phyloP scores from a whole-genome alignment of 1,140 invertebrate species.

The Drosophila albomicans region DNA sequence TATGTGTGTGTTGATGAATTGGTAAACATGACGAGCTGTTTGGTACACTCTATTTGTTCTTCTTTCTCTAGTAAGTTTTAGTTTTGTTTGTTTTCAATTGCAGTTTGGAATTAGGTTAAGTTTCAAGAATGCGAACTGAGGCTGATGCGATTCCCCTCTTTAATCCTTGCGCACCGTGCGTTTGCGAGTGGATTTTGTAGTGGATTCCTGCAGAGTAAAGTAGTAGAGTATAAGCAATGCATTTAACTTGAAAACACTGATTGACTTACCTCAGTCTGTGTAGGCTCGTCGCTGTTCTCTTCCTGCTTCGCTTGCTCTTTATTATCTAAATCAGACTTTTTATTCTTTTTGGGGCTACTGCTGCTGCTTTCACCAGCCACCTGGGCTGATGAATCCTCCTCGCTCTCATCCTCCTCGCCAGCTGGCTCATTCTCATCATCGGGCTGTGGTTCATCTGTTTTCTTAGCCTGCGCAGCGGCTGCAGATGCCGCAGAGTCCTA shows the following conservation, averaged over 20 bases:
- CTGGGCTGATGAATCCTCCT: constrained; percentile 46
- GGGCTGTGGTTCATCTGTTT: constrained; percentile 66
- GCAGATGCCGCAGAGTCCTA: constrained; percentile 51
- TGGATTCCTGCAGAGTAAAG: constrained; percentile 56
- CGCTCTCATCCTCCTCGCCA: constrained; percentile 47
- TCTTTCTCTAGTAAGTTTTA: constrained; percentile 15
- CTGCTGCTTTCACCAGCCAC: constrained; percentile 58
- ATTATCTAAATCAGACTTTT: constrained; percentile 81
- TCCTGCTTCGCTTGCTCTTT: constrained; percentile 55
- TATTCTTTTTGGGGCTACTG: constrained; percentile 74
- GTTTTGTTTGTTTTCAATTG: constrained; percentile 11
- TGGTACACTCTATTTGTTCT: constrained; percentile 17
- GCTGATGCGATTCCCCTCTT: constrained; percentile 11
- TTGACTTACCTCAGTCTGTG: constrained; percentile 68
- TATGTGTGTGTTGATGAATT: constrained; percentile 11
- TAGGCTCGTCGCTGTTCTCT: constrained; percentile 47
- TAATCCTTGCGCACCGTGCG: constrained; percentile 78
- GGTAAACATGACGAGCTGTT: constrained; percentile 21
- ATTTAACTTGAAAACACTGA: too few relatives aligned
- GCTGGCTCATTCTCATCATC: constrained; percentile 60
- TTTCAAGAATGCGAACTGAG: constrained; percentile 45
- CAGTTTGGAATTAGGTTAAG: constrained; percentile 71
- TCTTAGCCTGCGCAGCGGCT: constrained; percentile 60
- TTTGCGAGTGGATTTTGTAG: constrained; percentile 70
- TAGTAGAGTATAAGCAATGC: not conserved